Evolutionary conservation across 2,888 invertebrate genomes (phyloP), one percentile per base, ranked within the genome.

Genomic region (Meiosimyza platycephala): DNA sequence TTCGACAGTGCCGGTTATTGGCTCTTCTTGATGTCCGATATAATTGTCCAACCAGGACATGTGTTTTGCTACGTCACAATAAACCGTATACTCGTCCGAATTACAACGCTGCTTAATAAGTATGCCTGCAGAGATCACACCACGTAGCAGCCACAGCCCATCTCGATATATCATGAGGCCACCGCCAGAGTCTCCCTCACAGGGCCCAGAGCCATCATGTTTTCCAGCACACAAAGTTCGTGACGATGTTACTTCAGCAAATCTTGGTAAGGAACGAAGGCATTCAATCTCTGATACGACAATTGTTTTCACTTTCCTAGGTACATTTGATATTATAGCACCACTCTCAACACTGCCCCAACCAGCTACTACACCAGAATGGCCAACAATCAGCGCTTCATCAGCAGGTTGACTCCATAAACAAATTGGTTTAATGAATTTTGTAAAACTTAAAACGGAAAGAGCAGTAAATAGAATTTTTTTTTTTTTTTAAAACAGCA

Each of bases 181-280:
- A n/a, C 84, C 83, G 12, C 94, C 94, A n/a, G 92, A 94, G 82
- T 92, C 93, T 0, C 86, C 86, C 66, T 78, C 80, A 67, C 87
- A 87, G 6, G 86, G 86, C 0, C 85, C 86, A 6, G 79, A 80
- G 3, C 81, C 90, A 70, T 83, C 81, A 5, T 78, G 76, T 70
- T 83, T 82, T 9, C 83, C 83, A 0, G 85, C 87, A 76, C 87
- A 86, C 22, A 86, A 76, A 0, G 85, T 86, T 13, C 84, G 80
- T 72, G 80, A 51, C 55, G 82, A 70, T 18, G 79, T 76, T 47
- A 78, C 18, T 64, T 74, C 9, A 74, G 75, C 64, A 12, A 77
- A 88, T 22, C 82, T 82, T 6, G 79, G 67, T 51, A 88, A 85
- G 22, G 88, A 88, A 66, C 88, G 83, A 3, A 89, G 78, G 75